phyloP scores from a whole-genome alignment of 35 echinoderm and acorn worm genomes.

The Hemicentrotus pulcherrimus region DNA sequence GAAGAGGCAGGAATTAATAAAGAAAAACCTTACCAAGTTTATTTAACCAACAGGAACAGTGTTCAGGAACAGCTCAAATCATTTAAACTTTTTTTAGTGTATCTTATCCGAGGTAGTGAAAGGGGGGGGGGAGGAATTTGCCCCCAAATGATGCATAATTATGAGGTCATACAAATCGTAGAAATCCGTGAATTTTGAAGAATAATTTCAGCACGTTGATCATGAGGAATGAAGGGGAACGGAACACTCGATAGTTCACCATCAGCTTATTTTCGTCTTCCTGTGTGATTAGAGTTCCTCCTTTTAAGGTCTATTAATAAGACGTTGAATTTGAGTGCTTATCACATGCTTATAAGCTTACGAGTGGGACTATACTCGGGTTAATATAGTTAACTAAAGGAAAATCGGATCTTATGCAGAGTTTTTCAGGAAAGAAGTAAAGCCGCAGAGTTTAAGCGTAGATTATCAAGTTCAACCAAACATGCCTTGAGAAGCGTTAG shows the following conservation, averaged over 20 bases:
- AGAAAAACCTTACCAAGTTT: too few species aligned
- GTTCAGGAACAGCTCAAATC: too few species aligned
- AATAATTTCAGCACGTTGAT: neutral
- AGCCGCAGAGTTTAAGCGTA: neutral
- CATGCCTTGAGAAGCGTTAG: neutral
- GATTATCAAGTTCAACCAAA: neutral
- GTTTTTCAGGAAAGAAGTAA: slow-evolving; percentile 11
- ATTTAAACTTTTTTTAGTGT: too few species aligned
- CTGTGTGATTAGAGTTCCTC: neutral
- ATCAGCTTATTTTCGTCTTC: slow-evolving; percentile 18
- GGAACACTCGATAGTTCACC: neutral
- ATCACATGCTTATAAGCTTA: slow-evolving; percentile 7
- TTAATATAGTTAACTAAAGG: neutral
- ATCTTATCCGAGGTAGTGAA: too few species aligned
- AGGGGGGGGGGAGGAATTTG: too few species aligned
- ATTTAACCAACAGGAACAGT: too few species aligned
- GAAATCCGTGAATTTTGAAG: neutral
- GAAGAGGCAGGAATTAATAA: neutral
- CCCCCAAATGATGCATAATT: neutral
- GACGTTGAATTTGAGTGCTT: slow-evolving; percentile 2
- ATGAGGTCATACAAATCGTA: neutral
- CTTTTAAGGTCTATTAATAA: neutral
- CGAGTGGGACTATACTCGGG: slow-evolving; percentile 7
- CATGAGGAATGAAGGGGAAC: neutral
- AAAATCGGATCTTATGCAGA: neutral